Conservation (phyloP, 2,113 vertebrate species). For the Urocynchramus pylzowi region DNA sequence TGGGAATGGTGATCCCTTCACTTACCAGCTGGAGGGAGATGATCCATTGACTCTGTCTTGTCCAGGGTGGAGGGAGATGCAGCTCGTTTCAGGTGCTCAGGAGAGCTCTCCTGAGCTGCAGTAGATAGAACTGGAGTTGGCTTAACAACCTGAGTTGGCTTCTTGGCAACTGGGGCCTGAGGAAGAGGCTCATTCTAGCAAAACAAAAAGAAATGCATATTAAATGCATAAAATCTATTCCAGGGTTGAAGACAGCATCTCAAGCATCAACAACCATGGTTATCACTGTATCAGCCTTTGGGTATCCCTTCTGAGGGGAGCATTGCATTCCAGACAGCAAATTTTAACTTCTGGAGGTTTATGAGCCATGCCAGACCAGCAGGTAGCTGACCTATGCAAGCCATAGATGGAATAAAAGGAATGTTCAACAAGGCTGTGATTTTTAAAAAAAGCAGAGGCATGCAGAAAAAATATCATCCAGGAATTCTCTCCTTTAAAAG, state of each 20-base stretch:
- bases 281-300: not conserved
- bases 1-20: not conserved
- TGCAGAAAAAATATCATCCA: not conserved
- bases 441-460: not conserved
- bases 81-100: not conserved
- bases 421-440: not conserved
- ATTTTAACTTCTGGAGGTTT: not conserved
- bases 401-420: not conserved
- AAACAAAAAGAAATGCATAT: not conserved
- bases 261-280: not conserved
- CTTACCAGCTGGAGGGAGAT: conserved; percentile 66
- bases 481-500: not conserved
- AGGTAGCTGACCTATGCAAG: not conserved
- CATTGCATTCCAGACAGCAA: not conserved
- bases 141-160: conserved; percentile 60
- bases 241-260: not conserved
- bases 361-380: not conserved
- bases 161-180: conserved; percentile 71
- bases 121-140: conserved; percentile 41
- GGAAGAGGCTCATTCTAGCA: conserved; percentile 61
- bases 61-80: not conserved
- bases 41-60: conserved; percentile 41
- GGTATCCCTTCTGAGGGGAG: not conserved
- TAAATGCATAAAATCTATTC: not conserved
- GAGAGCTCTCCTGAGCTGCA: conserved; percentile 16